phyloP scores from a whole-genome alignment of 2,797 vertebrate species.

The Pachyuromys duprasi region DNA sequence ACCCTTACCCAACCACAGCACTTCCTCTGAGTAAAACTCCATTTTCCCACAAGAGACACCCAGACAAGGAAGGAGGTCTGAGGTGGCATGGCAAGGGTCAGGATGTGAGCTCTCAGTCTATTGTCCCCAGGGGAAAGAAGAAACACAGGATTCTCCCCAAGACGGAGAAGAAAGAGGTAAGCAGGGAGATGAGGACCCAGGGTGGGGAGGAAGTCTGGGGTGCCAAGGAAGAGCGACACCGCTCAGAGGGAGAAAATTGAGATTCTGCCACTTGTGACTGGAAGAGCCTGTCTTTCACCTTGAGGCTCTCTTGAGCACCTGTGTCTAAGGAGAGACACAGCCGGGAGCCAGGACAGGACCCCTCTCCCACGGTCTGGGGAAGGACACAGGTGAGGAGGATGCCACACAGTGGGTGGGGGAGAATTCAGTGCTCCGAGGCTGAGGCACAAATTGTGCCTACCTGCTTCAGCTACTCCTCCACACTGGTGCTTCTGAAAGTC shows the following conservation, averaged over 20 bases:
- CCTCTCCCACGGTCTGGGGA: not conserved
- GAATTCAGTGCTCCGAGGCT: not conserved
- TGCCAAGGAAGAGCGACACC: not conserved
- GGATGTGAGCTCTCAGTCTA: not conserved
- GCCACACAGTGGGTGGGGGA: too few species aligned
- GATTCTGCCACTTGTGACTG: not conserved
- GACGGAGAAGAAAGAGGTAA: not conserved
- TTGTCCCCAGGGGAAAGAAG: not conserved
- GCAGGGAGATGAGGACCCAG: not conserved
- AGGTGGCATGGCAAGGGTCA: not conserved
- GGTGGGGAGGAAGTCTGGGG: not conserved
- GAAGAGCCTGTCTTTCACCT: not conserved
- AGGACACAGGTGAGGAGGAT: not conserved
- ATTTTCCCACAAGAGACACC: not conserved
- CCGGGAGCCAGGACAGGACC: not conserved
- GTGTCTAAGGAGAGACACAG: not conserved
- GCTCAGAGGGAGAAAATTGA: not conserved
- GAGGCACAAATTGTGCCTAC: not conserved
- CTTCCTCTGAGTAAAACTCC: not conserved
- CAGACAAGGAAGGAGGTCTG: not conserved
- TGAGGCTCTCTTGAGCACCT: not conserved
- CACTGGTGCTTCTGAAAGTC: not conserved
- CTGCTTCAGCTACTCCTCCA: not conserved
- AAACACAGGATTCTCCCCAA: not conserved
- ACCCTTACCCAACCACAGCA: too few species aligned